phyloP scores from a whole-genome alignment of 2,888 invertebrate genomes.

The Embidobia sp. region DNA sequence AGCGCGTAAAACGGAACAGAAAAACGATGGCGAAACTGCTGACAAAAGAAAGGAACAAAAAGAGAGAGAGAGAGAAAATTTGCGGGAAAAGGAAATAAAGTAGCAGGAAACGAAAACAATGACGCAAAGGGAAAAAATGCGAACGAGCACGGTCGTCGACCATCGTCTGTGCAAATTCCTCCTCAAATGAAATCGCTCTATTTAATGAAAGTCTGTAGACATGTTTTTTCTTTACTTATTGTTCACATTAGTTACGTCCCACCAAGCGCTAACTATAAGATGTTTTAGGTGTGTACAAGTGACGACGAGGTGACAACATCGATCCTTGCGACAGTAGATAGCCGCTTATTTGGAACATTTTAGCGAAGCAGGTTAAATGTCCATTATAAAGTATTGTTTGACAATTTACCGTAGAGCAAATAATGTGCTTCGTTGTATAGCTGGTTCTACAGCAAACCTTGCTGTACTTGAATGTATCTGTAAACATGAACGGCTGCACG shows the following conservation, averaged over 20 bases:
- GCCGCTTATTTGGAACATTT: constrained; percentile 26
- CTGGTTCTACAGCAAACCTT: constrained; percentile 22
- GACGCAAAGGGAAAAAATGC: constrained; percentile 26
- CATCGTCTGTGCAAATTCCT: constrained; percentile 17
- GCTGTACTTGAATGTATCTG: constrained; percentile 35
- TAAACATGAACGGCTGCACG: constrained; percentile 42
- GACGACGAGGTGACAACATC: neutral
- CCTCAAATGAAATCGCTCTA: constrained; percentile 24
- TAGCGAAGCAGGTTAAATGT: constrained; percentile 34
- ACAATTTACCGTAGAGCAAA: constrained; percentile 42
- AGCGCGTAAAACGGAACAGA: constrained; percentile 28
- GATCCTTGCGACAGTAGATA: constrained; percentile 22
- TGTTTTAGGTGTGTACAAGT: constrained; percentile 10
- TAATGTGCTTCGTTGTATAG: constrained; percentile 58
- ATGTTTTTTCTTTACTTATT: neutral
- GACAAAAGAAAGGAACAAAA: neutral
- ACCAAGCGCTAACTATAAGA: neutral
- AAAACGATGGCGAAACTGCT: neutral
- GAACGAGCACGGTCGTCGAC: constrained; percentile 36
- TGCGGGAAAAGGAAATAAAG: constrained; percentile 1
- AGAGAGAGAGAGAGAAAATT: neutral
- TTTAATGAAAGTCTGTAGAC: constrained; percentile 22
- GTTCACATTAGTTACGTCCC: neutral
- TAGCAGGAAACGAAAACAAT: constrained; percentile 28
- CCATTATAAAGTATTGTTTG: constrained; percentile 15